These are phyloP conservation scores for Chrysolophus pictus DNA, from an alignment of 2,797 vertebrate species.

Conservation along the genomic window DNA sequence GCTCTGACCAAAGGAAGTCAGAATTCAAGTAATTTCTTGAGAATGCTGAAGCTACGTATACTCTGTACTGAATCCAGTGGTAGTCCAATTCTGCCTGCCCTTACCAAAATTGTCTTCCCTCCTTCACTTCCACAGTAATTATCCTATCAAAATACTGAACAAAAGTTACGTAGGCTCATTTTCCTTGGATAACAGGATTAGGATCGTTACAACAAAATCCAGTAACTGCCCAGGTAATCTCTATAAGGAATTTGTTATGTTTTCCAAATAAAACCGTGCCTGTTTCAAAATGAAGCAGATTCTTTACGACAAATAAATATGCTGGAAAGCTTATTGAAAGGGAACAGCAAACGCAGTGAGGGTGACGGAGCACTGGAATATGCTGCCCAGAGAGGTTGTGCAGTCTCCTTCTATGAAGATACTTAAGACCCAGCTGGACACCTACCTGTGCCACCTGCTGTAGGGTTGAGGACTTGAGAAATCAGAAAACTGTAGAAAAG, in stretches of 20 bases:
- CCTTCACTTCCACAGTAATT: background rate
- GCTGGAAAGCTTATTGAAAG: background rate
- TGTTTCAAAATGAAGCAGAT: background rate
- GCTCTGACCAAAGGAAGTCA: background rate
- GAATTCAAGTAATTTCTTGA: too few species aligned
- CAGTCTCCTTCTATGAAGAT: too few species aligned
- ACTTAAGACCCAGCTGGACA: too few species aligned
- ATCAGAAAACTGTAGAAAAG: too few species aligned
- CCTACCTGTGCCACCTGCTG: too few species aligned
- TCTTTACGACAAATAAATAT: background rate
- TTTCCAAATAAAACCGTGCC: background rate
- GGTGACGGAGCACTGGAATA: too few species aligned
- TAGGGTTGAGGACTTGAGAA: too few species aligned
- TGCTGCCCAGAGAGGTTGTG: too few species aligned
- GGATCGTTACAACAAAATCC: background rate
- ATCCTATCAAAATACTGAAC: background rate
- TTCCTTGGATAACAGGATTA: background rate
- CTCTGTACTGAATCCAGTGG: background rate
- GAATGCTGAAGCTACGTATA: background rate
- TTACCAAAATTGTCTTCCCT: background rate
- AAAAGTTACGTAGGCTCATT: background rate
- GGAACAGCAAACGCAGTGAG: background rate
- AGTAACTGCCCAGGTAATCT: background rate
- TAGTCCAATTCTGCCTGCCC: background rate
- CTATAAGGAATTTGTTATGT: background rate